These are phyloP conservation scores for Syngnathus scovelli DNA, from an alignment of 2,113 vertebrate species.

Conservation along the genomic window DNA sequence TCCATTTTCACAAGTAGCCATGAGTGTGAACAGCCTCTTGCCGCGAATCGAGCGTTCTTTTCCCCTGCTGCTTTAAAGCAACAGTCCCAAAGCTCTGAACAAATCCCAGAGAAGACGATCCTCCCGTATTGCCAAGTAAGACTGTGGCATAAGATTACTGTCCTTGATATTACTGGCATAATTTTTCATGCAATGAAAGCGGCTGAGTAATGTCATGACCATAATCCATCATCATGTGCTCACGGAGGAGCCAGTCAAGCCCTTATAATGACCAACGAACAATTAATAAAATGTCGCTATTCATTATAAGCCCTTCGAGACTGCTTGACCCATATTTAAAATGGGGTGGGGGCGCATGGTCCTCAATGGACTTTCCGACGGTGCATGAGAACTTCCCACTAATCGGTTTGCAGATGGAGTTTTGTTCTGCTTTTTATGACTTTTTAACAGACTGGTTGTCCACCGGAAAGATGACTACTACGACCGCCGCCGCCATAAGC, in stretches of 20 bases:
- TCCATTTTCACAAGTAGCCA: neutral
- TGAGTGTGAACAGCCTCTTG: neutral
- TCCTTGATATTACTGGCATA: neutral
- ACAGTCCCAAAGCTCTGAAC: neutral
- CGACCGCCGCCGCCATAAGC: too few relatives aligned
- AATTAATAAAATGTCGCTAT: neutral
- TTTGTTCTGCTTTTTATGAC: slow-evolving; percentile 56
- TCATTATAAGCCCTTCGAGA: neutral
- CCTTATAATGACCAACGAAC: neutral
- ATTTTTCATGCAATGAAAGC: neutral
- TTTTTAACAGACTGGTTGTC: slow-evolving; percentile 49
- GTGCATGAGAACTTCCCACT: slow-evolving; percentile 23
- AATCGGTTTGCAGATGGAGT: slow-evolving; percentile 48
- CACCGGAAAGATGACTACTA: slow-evolving; percentile 7
- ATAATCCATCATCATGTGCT: neutral
- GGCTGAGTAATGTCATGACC: neutral
- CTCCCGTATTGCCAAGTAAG: neutral
- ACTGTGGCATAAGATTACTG: neutral
- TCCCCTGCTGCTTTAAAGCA: slow-evolving; percentile 1
- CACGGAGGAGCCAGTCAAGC: neutral
- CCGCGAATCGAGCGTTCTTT: neutral
- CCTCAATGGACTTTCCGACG: neutral
- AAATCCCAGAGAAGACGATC: neutral
- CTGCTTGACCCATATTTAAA: neutral
- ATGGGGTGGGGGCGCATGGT: too few relatives aligned